Base-by-base conservation (phyloP, 2,113 vertebrate species). In the Felis chaus region DNA sequence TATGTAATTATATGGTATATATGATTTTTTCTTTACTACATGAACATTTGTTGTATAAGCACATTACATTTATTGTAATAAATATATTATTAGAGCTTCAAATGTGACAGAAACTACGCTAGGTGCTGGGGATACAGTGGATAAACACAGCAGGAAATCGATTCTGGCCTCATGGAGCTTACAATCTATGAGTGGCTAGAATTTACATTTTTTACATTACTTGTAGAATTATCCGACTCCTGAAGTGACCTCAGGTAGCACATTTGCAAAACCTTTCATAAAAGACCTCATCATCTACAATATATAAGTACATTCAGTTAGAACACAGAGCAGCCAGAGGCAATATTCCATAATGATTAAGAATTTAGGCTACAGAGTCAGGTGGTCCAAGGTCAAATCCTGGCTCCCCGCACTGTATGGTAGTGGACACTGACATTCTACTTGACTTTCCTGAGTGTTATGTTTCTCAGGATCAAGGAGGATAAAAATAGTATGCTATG, bases 61-160 rank as follows among this genome's bases (percentile, higher is more conserved):
- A 61, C 12, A 61, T 25, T 48, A 65, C 9, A 36, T 81, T 89
- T 89, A 53, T n/a, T 41, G 9, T 33, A 84, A 84, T 48, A 89
- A 95, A 63, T 50, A 80, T 19, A 61, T 95, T 63, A 86, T 85
- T 61, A 84, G n/a, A 74, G 33, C 29, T 81, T 89, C 78, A 71
- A n/a, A 57, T 86, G 36, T 82, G 27, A 84, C 53, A 95, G 33
- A 89, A 91, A 45, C 1, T 61, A 31, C 79, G 14, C 11, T 78
- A 91, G 27, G 6, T 84, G 27, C 53, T 81, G 9, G 31, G 41
- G 14, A 81, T 33, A 93, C 0, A 74, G 41, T 53, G 73, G 66
- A 96, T 15, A 16, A 95, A 76, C 3, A 50, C 57, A 86, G 23
- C 65, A 81, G 36, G 23, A 78, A 73, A 68, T 57, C 6, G 9